Percentiles rank a stretch among this genome's conserved stretches.
Conservation (phyloP, 2,888 invertebrate genomes). For the Gastrophysa polygoni region DNA sequence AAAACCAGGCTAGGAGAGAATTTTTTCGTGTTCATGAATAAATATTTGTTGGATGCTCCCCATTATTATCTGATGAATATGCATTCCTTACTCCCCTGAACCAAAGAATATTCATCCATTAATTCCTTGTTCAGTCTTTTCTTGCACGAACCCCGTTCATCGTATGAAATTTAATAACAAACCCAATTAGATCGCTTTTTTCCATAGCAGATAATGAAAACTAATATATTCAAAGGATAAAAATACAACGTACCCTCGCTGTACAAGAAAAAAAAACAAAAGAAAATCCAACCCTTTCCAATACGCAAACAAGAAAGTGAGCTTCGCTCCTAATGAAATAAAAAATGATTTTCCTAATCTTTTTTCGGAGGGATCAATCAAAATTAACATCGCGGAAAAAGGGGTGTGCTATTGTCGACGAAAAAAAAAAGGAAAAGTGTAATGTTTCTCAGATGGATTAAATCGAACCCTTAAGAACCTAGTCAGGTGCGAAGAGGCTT, state of each 20-base stretch:
- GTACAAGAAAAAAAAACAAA: background rate
- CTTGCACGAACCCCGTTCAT: no score
- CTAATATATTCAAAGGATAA: background rate
- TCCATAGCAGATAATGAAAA: background rate
- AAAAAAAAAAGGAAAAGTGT: constrained; percentile 28
- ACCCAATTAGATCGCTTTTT: background rate
- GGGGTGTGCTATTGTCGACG: constrained; percentile 1
- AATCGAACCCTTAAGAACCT: constrained; percentile 7
- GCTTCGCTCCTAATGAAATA: constrained; percentile 32
- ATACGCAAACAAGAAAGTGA: constrained; percentile 27
- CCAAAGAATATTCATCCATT: no score
- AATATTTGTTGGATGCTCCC: no score
- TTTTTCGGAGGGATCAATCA: constrained; percentile 8
- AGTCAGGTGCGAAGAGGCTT: constrained; percentile 28
- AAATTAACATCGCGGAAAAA: background rate
- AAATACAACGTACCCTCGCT: background rate
- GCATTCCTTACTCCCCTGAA: no score
- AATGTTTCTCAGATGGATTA: constrained; percentile 29
- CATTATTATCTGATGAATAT: no score
- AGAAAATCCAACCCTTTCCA: constrained; percentile 28
- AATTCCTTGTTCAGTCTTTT: no score
- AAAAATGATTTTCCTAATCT: constrained; percentile 36
- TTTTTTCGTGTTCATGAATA: no score
- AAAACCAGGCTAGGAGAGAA: no score
- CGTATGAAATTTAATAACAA: background rate